Conservation (phyloP, 2,888 invertebrate genomes). For the Xestia c-nigrum region DNA sequence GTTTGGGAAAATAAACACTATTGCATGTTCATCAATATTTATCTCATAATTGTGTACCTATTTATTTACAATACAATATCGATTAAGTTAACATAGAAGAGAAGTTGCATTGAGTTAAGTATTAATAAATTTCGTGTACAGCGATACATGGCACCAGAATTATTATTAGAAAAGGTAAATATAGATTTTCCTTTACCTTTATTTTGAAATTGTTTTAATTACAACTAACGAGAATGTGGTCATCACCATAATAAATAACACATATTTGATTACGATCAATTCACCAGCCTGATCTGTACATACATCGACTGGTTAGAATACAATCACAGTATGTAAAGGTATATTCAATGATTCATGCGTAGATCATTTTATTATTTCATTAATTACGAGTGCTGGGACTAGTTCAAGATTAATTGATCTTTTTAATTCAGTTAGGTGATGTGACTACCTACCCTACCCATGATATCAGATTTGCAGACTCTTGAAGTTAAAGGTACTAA, state of each 20-base stretch:
- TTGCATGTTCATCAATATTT: slow-evolving; percentile 60
- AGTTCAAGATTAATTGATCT: background rate
- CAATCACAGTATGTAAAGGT: background rate
- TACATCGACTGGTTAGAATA: background rate
- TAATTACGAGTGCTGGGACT: background rate
- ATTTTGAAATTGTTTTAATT: slow-evolving; percentile 24
- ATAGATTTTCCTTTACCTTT: slow-evolving; percentile 34
- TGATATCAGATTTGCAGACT: slow-evolving; percentile 20
- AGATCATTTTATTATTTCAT: slow-evolving; percentile 1
- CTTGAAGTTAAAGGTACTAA: slow-evolving; percentile 52
- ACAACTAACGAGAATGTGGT: slow-evolving; percentile 23
- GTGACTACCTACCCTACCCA: background rate
- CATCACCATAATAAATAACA: slow-evolving; percentile 42
- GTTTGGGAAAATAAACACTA: slow-evolving; percentile 37
- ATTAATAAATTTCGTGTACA: slow-evolving; percentile 59
- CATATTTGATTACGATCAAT: slow-evolving; percentile 14
- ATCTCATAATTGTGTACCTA: slow-evolving; percentile 60
- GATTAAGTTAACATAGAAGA: slow-evolving; percentile 55
- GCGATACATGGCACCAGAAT: slow-evolving; percentile 72
- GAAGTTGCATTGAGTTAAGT: slow-evolving; percentile 59
- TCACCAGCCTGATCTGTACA: slow-evolving; percentile 13
- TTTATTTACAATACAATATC: slow-evolving; percentile 64
- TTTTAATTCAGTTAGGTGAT: background rate
- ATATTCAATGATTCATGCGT: slow-evolving; percentile 3
- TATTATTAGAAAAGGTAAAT: slow-evolving; percentile 50